Evolutionary conservation across 2,797 vertebrate genomes (phyloP).

Genomic region (Rhodeus uyekii): DNA sequence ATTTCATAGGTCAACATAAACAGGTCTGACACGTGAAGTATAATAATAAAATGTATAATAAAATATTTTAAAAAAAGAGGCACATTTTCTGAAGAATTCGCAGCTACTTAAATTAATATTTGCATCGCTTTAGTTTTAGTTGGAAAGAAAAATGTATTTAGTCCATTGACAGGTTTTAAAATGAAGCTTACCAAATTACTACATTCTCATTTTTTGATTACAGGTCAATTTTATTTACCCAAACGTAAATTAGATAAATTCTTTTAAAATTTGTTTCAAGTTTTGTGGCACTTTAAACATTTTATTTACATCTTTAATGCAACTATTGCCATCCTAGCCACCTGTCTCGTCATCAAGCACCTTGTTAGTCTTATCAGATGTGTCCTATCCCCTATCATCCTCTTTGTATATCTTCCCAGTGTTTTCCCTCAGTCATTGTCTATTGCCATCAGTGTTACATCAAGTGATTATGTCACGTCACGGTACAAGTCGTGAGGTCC

Average conservation of each 20-base stretch:
- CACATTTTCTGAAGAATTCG: not conserved
- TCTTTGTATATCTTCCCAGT: too few species aligned
- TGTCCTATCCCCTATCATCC: too few species aligned
- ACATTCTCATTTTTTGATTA: not conserved
- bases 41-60: not conserved
- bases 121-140: not conserved
- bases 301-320: not conserved
- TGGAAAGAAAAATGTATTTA: not conserved
- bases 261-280: not conserved
- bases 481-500: too few species aligned
- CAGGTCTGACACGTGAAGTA: not conserved
- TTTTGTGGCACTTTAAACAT: not conserved
- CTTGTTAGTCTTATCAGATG: too few species aligned
- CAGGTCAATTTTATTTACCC: not conserved
- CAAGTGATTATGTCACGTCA: too few species aligned
- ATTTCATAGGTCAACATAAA: not conserved
- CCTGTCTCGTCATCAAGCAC: too few species aligned
- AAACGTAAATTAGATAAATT: not conserved
- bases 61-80: not conserved
- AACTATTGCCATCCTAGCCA: too few species aligned
- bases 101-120: not conserved
- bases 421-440: too few species aligned
- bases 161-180: not conserved
- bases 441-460: too few species aligned
- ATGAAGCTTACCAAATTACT: not conserved